Percentiles rank a stretch among this genome's conserved stretches.
These are phyloP conservation scores for Sula dactylatra DNA, from an alignment of 2,113 vertebrate genomes.

Conservation along the genomic window DNA sequence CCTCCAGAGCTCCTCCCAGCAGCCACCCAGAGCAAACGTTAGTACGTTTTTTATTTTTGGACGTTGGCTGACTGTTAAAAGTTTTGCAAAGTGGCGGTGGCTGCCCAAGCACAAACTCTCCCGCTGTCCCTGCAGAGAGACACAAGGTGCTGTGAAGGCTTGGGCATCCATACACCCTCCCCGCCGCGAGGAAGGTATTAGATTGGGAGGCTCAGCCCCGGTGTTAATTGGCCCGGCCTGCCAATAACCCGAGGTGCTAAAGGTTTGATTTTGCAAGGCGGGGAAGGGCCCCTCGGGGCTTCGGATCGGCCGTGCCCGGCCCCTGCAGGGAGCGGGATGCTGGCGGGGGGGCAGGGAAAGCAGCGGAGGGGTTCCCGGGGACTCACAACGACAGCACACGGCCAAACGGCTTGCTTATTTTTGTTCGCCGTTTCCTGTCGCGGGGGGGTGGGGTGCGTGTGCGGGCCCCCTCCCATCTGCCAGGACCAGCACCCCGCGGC, in stretches of 20 bases:
- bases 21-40: rapidly evolving
- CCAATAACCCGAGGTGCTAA: not conserved
- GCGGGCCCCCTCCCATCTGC: not conserved
- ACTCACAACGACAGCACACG: rapidly evolving
- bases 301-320: rapidly evolving
- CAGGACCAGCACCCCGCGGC: not conserved
- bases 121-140: not conserved
- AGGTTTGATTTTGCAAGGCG: not conserved
- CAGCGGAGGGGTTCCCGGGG: no score
- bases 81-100: not conserved
- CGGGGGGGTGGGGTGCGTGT: not conserved
- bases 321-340: rapidly evolving
- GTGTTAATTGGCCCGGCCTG: not conserved
- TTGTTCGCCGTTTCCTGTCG: not conserved
- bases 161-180: rapidly evolving
- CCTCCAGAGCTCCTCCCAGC: not conserved
- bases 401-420: rapidly evolving
- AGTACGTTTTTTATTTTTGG: not conserved
- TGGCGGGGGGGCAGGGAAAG: no score
- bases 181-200: rapidly evolving
- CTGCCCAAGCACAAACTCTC: not conserved
- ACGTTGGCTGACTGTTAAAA: not conserved
- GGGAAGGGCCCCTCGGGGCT: not conserved
- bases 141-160: rapidly evolving
- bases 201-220: not conserved